phyloP scores from a whole-genome alignment of 2,113 vertebrate genomes.

The Sebastes schlegelii region DNA sequence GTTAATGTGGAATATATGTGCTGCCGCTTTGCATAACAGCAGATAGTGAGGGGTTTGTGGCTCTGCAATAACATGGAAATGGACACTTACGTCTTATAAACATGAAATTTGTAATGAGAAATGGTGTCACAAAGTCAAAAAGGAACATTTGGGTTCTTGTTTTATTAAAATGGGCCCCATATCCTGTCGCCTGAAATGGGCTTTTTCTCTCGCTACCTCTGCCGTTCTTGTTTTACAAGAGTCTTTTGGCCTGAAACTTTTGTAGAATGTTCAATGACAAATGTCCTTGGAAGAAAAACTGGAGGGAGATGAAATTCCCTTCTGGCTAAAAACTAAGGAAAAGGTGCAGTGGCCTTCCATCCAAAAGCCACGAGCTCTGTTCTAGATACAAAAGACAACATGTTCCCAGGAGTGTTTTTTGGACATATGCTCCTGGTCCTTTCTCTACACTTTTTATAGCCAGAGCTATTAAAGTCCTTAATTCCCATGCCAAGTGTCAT shows the following conservation, averaged over 20 bases:
- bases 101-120: slow-evolving; percentile 21
- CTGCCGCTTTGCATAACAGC: slow-evolving; percentile 29
- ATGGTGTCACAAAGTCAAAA: slow-evolving; percentile 49
- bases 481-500: slow-evolving; percentile 78
- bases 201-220: slow-evolving; percentile 23
- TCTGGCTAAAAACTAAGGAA: slow-evolving; percentile 56
- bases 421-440: slow-evolving; percentile 60
- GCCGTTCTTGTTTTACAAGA: slow-evolving; percentile 59
- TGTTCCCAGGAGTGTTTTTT: slow-evolving; percentile 65
- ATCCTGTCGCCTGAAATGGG: slow-evolving; percentile 23
- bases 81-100: slow-evolving; percentile 19
- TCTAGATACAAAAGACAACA: slow-evolving; percentile 66
- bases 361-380: slow-evolving; percentile 64
- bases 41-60: slow-evolving; percentile 17
- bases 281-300: slow-evolving; percentile 74
- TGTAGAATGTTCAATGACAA: slow-evolving; percentile 70
- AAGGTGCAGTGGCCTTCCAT: slow-evolving; percentile 56
- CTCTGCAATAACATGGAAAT: slow-evolving; percentile 33
- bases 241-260: slow-evolving; percentile 58
- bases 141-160: slow-evolving; percentile 15
- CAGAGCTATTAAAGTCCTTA: slow-evolving; percentile 71
- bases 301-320: slow-evolving; percentile 70
- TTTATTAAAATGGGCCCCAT: slow-evolving; percentile 25
- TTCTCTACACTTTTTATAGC: slow-evolving; percentile 72
- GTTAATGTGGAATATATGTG: slow-evolving; percentile 29